Base-by-base conservation (phyloP, 37 sponge, comb jelly and placozoan species). In the Haliclona indistincta region DNA sequence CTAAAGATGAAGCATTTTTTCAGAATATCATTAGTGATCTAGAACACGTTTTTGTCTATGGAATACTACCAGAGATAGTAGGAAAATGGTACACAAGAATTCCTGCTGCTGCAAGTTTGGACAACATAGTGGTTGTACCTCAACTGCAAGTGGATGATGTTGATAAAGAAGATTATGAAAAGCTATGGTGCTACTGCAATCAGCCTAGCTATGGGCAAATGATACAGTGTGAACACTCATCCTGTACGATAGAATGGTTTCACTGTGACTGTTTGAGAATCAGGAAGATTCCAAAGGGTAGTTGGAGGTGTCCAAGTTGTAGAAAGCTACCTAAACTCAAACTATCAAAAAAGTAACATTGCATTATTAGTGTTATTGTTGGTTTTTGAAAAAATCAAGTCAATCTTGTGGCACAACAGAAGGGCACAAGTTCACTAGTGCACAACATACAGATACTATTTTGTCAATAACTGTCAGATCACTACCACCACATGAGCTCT, bases 401-500 rank as follows among this genome's bases (percentile, higher is more conserved):
- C 30, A 65, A 6, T 65, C 67, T 65, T 65, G 67, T 4, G 39
- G 39, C 22, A 65, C 67, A 32, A 65, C 67, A 13, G 67, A 65
- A 7, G 67, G 67, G 30, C 67, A 65, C 49, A 69, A 43, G 17
- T 69, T 69, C 6, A 69, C 47, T 23, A 42, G 30, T 37, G 70
- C 15, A 69, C 70, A 69, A 40, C 70, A 69, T 43, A 42, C 70
- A 45, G 4, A 25, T 42, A 69, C 70, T 69, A 69, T 69, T 69
- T 69, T 69, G 70, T 69, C 70, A 26, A 69, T 69, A 26, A 45
- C 49, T 13, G 61, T 32, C 15, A 32, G 32, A 4, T 51, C 53
- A 20, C 13, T 51, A 51, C 53, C 19, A 74, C 40, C 60, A 36
- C 26, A 36, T 25, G 60, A 25, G 28, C 60, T 58, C 25, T 8